A percentile compares a stretch with the other conserved stretches of the same genome.
Evolutionary conservation across 2,113 vertebrate genomes (phyloP).

Genomic region (Polyodon spathula): DNA sequence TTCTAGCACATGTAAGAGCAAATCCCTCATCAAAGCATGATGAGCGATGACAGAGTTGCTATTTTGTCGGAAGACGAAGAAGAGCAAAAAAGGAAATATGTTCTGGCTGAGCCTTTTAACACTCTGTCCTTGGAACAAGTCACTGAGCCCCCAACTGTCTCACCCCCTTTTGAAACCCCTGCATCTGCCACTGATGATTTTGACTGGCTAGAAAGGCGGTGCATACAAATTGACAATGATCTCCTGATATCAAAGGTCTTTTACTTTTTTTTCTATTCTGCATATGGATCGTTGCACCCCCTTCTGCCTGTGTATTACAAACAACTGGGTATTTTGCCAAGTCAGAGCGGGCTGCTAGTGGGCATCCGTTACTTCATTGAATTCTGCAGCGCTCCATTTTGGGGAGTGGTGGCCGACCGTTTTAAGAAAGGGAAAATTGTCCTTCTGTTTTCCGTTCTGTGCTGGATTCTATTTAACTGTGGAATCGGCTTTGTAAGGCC

Average conservation of each 20-base stretch:
- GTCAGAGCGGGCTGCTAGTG: slow-evolving; percentile 83
- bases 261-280: slow-evolving; percentile 96
- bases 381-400: slow-evolving; percentile 96
- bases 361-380: slow-evolving; percentile 97
- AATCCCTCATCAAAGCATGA: slow-evolving; percentile 54
- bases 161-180: slow-evolving; percentile 26
- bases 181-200: slow-evolving; percentile 44
- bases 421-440: slow-evolving; percentile 85
- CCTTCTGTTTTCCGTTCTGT: slow-evolving; percentile 85
- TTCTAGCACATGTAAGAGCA: background rate
- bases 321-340: slow-evolving; percentile 87
- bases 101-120: slow-evolving; percentile 75
- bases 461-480: slow-evolving; percentile 90
- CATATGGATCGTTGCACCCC: slow-evolving; percentile 90
- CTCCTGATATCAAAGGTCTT: slow-evolving; percentile 93
- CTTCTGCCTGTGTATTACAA: slow-evolving; percentile 89
- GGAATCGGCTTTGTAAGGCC: slow-evolving; percentile 88
- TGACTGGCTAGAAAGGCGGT: slow-evolving; percentile 77
- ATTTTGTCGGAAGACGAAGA: slow-evolving; percentile 94
- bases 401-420: slow-evolving; percentile 91
- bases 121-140: slow-evolving; percentile 52
- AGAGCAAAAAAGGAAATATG: slow-evolving; percentile 84
- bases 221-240: slow-evolving; percentile 75
- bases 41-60: slow-evolving; percentile 82
- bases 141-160: slow-evolving; percentile 29